Percentiles rank a stretch among this genome's conserved stretches.
These are phyloP conservation scores for Sipha maydis DNA, from an alignment of 2,888 invertebrate genomes.

Conservation along the genomic window DNA sequence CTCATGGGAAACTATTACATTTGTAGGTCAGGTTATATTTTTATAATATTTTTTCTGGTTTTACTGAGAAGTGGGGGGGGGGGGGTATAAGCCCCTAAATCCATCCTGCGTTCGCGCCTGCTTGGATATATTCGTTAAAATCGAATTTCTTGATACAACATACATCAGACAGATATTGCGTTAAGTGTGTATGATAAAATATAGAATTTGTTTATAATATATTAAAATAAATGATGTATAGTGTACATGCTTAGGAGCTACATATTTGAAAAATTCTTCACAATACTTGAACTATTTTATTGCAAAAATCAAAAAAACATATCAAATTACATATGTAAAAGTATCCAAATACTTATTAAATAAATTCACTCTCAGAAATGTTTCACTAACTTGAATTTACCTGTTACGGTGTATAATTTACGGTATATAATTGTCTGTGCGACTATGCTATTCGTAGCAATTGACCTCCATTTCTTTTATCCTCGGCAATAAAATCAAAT, in stretches of 20 bases:
- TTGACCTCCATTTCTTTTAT: constrained; percentile 20
- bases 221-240: background rate
- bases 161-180: too few species aligned
- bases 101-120: too few species aligned
- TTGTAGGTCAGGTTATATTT: too few species aligned
- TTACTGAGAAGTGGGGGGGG: too few species aligned
- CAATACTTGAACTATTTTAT: background rate
- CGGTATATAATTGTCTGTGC: background rate
- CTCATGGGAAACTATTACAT: too few species aligned
- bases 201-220: background rate
- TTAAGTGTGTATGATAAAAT: background rate
- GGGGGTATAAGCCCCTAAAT: too few species aligned
- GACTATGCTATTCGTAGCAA: background rate
- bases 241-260: background rate
- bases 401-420: constrained; percentile 10
- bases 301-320: background rate
- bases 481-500: constrained; percentile 18
- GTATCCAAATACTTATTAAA: background rate
- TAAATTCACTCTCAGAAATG: background rate
- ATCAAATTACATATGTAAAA: background rate
- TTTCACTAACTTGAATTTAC: background rate
- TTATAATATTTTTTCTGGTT: too few species aligned
- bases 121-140: background rate
- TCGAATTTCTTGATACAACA: too few species aligned
- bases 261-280: background rate